These are phyloP conservation scores for Neodiprion lecontei DNA, from an alignment of 1,140 invertebrate genomes.

Conservation along the genomic window DNA sequence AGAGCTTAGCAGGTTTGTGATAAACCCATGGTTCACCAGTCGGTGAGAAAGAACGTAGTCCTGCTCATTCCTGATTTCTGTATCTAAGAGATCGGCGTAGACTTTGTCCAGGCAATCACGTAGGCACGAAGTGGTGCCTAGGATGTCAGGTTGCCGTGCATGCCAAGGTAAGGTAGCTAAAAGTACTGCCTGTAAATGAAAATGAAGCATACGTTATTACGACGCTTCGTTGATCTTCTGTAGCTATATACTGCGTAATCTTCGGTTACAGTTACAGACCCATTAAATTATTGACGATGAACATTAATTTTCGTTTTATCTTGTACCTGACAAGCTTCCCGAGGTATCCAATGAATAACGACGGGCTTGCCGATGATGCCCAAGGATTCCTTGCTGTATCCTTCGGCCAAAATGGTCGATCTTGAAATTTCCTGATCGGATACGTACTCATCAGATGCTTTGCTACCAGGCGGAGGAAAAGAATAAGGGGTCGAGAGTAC, in stretches of 20 bases:
- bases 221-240: too few relatives aligned
- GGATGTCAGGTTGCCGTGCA: conserved; percentile 21
- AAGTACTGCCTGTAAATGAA: conserved; percentile 34
- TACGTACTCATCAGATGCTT: background rate
- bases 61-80: conserved; percentile 25
- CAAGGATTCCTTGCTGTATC: background rate
- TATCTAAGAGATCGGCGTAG: conserved; percentile 30
- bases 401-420: background rate
- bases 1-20: conserved; percentile 24
- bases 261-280: too few relatives aligned
- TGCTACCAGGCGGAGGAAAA: background rate
- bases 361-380: background rate
- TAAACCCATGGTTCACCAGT: conserved; percentile 36
- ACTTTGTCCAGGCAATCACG: conserved; percentile 22
- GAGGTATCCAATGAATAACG: background rate
- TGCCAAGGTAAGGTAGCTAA: conserved; percentile 27
- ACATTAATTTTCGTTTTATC: too few relatives aligned
- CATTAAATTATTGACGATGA: too few relatives aligned
- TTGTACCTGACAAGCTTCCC: background rate
- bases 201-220: too few relatives aligned
- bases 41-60: conserved; percentile 36
- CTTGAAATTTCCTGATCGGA: background rate
- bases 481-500: background rate
- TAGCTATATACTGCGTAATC: too few relatives aligned
- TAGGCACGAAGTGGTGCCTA: conserved; percentile 23